phyloP scores from a whole-genome alignment of 1,140 invertebrate genomes.

The Camponotus vicinus region DNA sequence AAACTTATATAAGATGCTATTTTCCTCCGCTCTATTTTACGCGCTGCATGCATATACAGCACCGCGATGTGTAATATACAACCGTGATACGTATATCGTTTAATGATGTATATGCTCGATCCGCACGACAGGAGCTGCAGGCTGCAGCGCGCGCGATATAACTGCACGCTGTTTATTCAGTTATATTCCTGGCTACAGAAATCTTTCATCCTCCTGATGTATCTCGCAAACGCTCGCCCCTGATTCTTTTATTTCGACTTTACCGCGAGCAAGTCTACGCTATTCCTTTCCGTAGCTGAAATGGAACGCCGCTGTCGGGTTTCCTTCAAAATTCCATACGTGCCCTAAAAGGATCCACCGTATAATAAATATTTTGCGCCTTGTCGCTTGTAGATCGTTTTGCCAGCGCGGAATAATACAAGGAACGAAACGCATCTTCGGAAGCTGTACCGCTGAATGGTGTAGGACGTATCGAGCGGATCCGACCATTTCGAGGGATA shows the following conservation, averaged over 20 bases:
- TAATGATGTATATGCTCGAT: constrained; percentile 49
- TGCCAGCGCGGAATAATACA: constrained; percentile 47
- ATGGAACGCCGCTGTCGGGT: constrained; percentile 31
- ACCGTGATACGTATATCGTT: constrained; percentile 17
- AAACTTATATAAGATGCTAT: constrained; percentile 27
- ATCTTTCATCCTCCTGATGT: constrained; percentile 59
- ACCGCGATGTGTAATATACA: constrained; percentile 34
- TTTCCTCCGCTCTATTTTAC: not conserved
- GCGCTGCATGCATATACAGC: not conserved
- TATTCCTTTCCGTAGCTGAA: constrained; percentile 49
- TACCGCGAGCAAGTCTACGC: not conserved
- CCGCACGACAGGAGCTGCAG: constrained; percentile 9
- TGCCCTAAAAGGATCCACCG: constrained; percentile 33
- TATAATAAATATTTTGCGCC: constrained; percentile 50
- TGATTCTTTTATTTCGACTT: constrained; percentile 59
- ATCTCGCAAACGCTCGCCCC: constrained; percentile 22
- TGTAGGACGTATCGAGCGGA: not conserved
- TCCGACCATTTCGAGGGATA: constrained; percentile 20
- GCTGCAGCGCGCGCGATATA: not conserved
- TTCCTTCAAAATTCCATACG: constrained; percentile 43
- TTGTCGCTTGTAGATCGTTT: constrained; percentile 36
- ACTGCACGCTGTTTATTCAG: constrained; percentile 31
- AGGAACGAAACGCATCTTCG: constrained; percentile 28
- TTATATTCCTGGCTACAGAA: constrained; percentile 33
- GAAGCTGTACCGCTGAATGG: constrained; percentile 19